These are phyloP conservation scores for Xiphorhynchus elegans DNA, from an alignment of 2,113 vertebrate species.

Conservation along the genomic window DNA sequence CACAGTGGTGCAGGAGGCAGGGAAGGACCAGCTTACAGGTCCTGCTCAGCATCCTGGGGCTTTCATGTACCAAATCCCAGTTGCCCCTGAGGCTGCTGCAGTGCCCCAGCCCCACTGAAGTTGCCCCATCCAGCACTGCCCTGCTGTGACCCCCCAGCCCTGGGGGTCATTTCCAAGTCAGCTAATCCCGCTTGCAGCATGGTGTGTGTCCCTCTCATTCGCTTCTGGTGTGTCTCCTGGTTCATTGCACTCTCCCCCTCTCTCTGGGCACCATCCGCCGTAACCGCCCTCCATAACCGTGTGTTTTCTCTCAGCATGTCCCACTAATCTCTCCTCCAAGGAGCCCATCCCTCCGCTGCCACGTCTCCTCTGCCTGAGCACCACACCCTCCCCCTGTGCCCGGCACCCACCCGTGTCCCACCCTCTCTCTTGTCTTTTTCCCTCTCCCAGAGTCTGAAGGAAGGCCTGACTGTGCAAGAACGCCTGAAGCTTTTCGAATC, in stretches of 20 bases:
- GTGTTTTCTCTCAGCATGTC: conserved; percentile 70
- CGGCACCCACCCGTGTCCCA: not conserved
- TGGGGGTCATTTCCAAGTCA: not conserved
- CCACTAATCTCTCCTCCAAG: conserved; percentile 66
- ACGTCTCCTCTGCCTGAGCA: not conserved
- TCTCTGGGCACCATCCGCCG: not conserved
- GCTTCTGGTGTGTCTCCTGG: not conserved
- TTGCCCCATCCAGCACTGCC: not conserved
- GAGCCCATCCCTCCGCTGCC: not conserved
- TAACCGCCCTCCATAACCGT: conserved; percentile 37
- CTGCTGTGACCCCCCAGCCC: not conserved
- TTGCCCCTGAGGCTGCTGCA: not conserved
- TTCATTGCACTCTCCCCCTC: conserved; percentile 35
- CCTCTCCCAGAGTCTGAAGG: conserved; percentile 91
- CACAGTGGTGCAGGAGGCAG: rapidly evolving
- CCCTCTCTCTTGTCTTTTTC: not conserved
- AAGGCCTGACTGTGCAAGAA: conserved; percentile 96
- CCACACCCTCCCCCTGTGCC: not conserved
- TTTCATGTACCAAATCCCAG: not conserved
- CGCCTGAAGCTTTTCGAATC: conserved; percentile 97
- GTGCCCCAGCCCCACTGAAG: not conserved
- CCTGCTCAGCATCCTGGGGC: not conserved
- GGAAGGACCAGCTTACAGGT: not conserved
- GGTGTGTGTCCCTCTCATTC: conserved; percentile 8
- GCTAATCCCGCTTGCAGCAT: conserved; percentile 19